phyloP scores from a whole-genome alignment of 2,888 invertebrate species.

The Hemithea aestivaria region DNA sequence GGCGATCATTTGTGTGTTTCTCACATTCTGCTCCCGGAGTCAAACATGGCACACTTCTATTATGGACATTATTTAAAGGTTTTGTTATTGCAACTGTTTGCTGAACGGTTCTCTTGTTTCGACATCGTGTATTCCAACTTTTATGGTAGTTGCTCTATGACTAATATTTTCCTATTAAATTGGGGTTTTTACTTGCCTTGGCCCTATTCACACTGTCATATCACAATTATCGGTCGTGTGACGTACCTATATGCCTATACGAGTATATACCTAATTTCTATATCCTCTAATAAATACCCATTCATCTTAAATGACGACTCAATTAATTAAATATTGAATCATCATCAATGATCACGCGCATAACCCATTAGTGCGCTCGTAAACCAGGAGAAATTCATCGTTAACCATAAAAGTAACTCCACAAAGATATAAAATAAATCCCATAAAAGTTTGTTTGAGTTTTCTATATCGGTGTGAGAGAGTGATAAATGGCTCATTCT shows the following conservation, averaged over 20 bases:
- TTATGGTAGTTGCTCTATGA: no score
- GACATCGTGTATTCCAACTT: no score
- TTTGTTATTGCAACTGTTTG: not conserved
- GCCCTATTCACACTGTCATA: no score
- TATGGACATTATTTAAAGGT: not conserved
- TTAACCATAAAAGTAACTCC: conserved; percentile 5
- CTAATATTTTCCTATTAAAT: no score
- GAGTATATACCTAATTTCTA: no score
- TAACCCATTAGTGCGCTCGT: conserved; percentile 22
- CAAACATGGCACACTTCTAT: conserved; percentile 6
- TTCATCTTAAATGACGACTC: no score
- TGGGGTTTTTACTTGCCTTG: no score
- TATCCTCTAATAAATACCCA: no score
- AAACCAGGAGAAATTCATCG: conserved; percentile 19
- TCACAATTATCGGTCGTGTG: no score
- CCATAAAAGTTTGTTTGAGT: conserved; percentile 20
- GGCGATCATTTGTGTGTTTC: conserved; percentile 18
- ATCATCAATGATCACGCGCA: conserved; percentile 6
- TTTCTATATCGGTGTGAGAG: conserved; percentile 10
- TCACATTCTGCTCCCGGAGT: conserved; percentile 4
- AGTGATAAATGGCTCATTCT: conserved; percentile 20
- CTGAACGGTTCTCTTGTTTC: no score
- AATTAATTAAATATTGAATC: no score
- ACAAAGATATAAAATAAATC: conserved; percentile 20
- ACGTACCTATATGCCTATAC: no score